A percentile compares a stretch with the other conserved stretches of the same genome.
phyloP scores from a whole-genome alignment of 2,113 vertebrate species.

The Silurus glanis region DNA sequence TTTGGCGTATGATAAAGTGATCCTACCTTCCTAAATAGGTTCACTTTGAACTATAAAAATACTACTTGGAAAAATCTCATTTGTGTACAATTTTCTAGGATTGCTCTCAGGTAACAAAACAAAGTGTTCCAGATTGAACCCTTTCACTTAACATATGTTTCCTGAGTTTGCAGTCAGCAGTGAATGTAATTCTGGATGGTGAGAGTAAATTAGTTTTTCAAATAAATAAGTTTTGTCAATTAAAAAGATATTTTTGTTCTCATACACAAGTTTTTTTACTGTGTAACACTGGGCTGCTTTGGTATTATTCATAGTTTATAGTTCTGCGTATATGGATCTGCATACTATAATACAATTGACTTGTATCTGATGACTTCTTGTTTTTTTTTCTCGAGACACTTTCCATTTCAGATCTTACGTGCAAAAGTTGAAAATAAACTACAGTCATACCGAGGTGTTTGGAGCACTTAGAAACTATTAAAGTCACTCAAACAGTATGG shows the following conservation, averaged over 20 bases:
- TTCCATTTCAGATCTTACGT: neutral
- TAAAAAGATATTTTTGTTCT: no score
- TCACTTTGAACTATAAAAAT: neutral
- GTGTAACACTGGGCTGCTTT: neutral
- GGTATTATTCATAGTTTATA: neutral
- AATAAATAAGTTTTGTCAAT: no score
- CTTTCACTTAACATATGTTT: neutral
- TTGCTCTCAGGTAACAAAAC: neutral
- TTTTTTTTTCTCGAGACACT: neutral
- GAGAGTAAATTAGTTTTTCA: no score
- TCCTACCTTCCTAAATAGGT: neutral
- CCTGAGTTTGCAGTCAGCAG: neutral
- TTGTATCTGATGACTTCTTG: neutral
- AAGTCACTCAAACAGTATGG: neutral
- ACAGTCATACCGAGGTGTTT: neutral
- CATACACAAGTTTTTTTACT: neutral
- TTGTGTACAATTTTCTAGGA: neutral
- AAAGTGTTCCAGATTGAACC: neutral
- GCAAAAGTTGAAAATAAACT: neutral
- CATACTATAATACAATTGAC: no score
- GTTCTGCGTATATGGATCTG: neutral
- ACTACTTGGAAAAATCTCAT: neutral
- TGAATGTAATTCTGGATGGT: neutral
- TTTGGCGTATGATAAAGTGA: neutral
- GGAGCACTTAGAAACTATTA: neutral